phyloP scores from a whole-genome alignment of 2,888 invertebrate genomes.

The Tenthredo amoena region DNA sequence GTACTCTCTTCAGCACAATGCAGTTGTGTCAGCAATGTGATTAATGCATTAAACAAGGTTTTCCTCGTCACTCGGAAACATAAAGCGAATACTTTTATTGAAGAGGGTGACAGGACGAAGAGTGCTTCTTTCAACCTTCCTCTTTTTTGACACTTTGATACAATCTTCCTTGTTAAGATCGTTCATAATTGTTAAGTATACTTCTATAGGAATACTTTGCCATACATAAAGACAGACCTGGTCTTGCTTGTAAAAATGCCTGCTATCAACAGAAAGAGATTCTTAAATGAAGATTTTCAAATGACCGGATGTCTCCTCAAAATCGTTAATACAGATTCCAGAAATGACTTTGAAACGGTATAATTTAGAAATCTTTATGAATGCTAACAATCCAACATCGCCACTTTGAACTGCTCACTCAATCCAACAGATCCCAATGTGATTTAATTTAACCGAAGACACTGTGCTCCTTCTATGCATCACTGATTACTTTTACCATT shows the following conservation, averaged over 20 bases:
- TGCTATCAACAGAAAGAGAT: background rate
- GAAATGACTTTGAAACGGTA: no score
- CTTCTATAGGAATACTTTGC: background rate
- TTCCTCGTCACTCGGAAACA: background rate
- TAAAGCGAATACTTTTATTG: background rate
- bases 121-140: background rate
- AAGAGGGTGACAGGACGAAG: background rate
- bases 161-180: background rate
- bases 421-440: background rate
- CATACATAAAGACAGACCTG: background rate
- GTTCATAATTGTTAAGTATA: background rate
- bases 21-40: background rate
- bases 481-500: background rate
- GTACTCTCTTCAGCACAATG: background rate
- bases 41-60: background rate
- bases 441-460: background rate
- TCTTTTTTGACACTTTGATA: background rate
- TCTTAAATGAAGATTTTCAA: background rate
- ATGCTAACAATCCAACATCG: no score
- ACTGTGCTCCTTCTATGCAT: background rate
- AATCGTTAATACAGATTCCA: background rate
- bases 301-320: background rate
- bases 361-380: no score
- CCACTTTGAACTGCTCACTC: background rate
- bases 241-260: background rate